Evolutionary conservation across 2,113 vertebrate genomes (phyloP).

Genomic region (Riparia riparia): DNA sequence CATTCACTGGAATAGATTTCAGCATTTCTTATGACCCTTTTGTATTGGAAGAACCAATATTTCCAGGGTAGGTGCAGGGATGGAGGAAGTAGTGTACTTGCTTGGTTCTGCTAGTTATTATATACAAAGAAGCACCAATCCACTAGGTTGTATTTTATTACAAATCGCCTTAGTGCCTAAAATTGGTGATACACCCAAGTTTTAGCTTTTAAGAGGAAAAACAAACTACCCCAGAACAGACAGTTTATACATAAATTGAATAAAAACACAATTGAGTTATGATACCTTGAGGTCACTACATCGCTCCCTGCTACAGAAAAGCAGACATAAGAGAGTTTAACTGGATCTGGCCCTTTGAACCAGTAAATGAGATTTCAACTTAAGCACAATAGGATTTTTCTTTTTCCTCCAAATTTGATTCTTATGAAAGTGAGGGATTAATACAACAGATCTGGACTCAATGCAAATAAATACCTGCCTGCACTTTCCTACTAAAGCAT

Average conservation of each 20-base stretch:
- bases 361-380: constrained; percentile 50
- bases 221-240: not conserved
- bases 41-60: not conserved
- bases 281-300: not conserved
- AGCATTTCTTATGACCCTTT: not conserved
- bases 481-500: not conserved
- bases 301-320: not conserved
- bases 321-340: not conserved
- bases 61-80: not conserved
- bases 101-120: not conserved
- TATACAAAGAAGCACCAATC: not conserved
- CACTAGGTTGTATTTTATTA: not conserved
- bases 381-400: constrained; percentile 30
- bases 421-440: constrained; percentile 33
- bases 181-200: not conserved
- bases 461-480: constrained; percentile 11
- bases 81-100: not conserved
- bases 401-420: constrained; percentile 38
- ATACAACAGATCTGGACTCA: constrained; percentile 10
- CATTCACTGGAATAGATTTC: not conserved
- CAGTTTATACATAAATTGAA: not conserved
- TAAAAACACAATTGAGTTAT: not conserved
- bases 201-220: not conserved
- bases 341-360: not conserved
- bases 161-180: not conserved